phyloP scores from a whole-genome alignment of 2,113 vertebrate species.

The Parus major region DNA sequence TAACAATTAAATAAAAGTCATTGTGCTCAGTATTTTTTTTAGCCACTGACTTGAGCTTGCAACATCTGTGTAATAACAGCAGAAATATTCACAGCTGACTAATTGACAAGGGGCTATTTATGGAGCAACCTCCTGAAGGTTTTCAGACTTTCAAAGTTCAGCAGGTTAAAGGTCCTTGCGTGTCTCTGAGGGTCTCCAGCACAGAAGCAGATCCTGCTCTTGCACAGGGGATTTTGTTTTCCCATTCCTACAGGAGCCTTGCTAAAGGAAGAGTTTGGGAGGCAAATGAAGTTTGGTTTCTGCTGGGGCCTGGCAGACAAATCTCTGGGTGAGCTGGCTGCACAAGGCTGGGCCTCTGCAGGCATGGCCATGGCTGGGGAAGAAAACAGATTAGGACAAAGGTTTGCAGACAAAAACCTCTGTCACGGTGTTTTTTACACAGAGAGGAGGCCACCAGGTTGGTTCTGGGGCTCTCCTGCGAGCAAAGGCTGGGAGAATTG shows the following conservation, averaged over 20 bases:
- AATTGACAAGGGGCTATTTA: conserved; percentile 32
- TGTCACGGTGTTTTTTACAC: fast-evolving
- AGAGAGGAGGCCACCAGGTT: neutral
- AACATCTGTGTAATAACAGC: conserved; percentile 21
- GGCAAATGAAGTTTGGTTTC: neutral
- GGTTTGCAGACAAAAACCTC: neutral
- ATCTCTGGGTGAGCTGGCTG: neutral
- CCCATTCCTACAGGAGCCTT: neutral
- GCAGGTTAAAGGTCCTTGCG: neutral
- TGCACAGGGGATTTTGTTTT: neutral
- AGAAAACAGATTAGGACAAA: neutral
- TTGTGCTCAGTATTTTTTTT: conserved; percentile 59
- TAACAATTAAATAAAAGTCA: conserved; percentile 47
- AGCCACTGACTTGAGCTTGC: conserved; percentile 40
- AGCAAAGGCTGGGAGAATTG: neutral
- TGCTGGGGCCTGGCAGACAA: neutral
- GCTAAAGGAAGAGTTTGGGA: neutral
- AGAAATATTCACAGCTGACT: conserved; percentile 50
- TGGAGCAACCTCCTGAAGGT: conserved; percentile 4
- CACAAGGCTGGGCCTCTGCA: neutral
- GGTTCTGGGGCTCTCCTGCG: neutral
- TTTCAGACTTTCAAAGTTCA: neutral
- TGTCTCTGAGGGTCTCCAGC: neutral
- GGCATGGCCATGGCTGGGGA: fast-evolving
- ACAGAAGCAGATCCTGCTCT: neutral